phyloP scores from a whole-genome alignment of 2,888 invertebrate genomes.

The Antheraea assamensis region DNA sequence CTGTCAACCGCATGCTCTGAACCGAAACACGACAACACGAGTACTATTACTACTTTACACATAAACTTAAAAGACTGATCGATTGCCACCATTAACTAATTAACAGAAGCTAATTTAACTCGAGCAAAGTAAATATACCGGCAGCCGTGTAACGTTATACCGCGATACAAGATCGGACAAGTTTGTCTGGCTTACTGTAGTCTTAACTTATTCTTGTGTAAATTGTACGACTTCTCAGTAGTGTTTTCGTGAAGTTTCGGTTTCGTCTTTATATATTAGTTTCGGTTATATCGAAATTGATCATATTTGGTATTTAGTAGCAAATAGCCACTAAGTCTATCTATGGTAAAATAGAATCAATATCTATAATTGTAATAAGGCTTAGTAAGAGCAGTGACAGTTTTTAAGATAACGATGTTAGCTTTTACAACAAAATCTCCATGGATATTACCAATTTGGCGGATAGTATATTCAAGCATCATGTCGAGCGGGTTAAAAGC shows the following conservation, averaged over 20 bases:
- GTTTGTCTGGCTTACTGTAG: not conserved
- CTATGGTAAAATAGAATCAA: not conserved
- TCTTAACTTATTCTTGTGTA: constrained; percentile 9
- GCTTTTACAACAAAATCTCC: too few species aligned
- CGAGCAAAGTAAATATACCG: not conserved
- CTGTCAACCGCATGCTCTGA: too few species aligned
- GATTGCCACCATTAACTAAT: not conserved
- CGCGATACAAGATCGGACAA: constrained; percentile 9
- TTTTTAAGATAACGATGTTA: too few species aligned
- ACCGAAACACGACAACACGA: too few species aligned
- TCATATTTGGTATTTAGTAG: not conserved
- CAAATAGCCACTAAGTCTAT: not conserved
- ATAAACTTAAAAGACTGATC: not conserved
- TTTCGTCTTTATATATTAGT: constrained; percentile 2
- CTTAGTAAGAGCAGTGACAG: too few species aligned
- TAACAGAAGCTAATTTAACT: not conserved
- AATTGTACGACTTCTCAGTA: constrained; percentile 2
- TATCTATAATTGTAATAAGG: too few species aligned
- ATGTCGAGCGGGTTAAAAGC: too few species aligned
- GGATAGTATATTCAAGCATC: too few species aligned
- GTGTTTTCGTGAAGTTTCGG: not conserved
- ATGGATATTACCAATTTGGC: too few species aligned
- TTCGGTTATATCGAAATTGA: not conserved
- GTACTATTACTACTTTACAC: not conserved
- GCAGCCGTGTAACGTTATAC: not conserved